phyloP scores from a whole-genome alignment of 2,888 invertebrate genomes.

The Aradus depressus region DNA sequence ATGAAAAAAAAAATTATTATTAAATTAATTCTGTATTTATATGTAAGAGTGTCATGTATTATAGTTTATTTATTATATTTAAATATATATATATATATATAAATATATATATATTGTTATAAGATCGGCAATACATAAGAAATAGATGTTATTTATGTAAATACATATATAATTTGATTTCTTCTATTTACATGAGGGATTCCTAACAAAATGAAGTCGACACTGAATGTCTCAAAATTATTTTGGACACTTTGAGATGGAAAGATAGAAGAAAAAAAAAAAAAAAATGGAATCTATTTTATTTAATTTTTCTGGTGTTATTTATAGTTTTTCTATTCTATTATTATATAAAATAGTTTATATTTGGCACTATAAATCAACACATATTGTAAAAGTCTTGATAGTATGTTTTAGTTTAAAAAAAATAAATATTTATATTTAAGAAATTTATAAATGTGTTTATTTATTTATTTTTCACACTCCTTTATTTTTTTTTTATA shows the following conservation, averaged over 20 bases:
- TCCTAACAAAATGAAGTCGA: not conserved
- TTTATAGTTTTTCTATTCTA: constrained; percentile 21
- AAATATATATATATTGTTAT: constrained; percentile 8
- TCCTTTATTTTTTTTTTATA: not conserved
- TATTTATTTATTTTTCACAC: not conserved
- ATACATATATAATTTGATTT: constrained; percentile 7
- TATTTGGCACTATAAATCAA: constrained; percentile 18
- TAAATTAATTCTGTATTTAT: constrained; percentile 13
- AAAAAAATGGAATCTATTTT: too few species aligned
- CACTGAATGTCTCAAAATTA: constrained; percentile 12
- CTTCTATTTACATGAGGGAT: not conserved
- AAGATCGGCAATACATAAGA: constrained; percentile 4
- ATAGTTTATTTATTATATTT: constrained; percentile 18
- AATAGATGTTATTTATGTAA: constrained; percentile 7
- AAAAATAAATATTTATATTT: constrained; percentile 19
- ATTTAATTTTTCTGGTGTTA: constrained; percentile 15
- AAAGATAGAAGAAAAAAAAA: too few species aligned
- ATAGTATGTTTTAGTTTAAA: constrained; percentile 19
- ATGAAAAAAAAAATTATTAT: constrained; percentile 7
- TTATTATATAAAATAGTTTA: constrained; percentile 7
- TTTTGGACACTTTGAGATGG: constrained; percentile 10
- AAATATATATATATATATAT: too few species aligned
- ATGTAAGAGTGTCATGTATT: constrained; percentile 10
- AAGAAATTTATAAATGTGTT: not conserved
- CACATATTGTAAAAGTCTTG: constrained; percentile 15